These are phyloP conservation scores for Meriones psammophilus DNA, from an alignment of 2,797 vertebrate species.

Conservation along the genomic window DNA sequence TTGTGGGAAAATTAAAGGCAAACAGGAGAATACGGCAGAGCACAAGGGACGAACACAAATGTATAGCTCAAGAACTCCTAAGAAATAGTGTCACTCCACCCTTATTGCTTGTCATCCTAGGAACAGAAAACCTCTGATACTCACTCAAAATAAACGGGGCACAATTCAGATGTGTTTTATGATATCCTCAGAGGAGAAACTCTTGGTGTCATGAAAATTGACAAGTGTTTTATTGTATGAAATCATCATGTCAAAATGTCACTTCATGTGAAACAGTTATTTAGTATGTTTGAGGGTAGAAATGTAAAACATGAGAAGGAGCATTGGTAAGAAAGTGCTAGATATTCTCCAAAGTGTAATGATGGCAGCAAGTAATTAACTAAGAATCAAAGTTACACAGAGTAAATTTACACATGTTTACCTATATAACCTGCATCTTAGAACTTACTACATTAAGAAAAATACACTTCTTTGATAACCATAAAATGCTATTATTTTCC, in stretches of 20 bases:
- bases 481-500: background rate
- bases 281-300: background rate
- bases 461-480: background rate
- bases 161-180: slow-evolving; percentile 5
- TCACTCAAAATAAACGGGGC: background rate
- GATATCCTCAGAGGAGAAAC: background rate
- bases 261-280: background rate
- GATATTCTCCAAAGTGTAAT: background rate
- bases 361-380: background rate
- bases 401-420: background rate
- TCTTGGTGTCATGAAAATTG: background rate
- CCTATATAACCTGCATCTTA: background rate
- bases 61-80: background rate
- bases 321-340: background rate
- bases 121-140: background rate
- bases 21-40: background rate
- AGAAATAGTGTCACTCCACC: background rate
- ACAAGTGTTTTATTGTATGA: slow-evolving; percentile 15
- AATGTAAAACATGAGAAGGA: background rate
- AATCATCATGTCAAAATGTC: slow-evolving; percentile 32
- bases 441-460: slow-evolving; percentile 6
- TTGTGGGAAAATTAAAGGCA: background rate
- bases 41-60: rapidly evolving
- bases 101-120: background rate
- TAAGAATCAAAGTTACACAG: background rate